Evolutionary conservation across 2,888 invertebrate species (phyloP).

Genomic region (Laspeyria flexula): DNA sequence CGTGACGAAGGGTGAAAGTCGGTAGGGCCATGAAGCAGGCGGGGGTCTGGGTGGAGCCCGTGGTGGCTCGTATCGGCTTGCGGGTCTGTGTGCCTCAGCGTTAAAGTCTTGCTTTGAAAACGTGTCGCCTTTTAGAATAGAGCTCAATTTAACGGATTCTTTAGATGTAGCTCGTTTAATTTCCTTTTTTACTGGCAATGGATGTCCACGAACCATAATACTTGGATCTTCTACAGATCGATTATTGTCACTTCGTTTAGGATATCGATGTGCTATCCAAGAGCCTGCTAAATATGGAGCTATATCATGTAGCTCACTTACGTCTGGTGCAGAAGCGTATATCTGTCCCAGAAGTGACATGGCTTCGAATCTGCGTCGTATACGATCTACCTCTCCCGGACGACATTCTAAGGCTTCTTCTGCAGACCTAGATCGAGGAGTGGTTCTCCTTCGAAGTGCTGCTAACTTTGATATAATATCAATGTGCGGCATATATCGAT

Average conservation of each 20-base stretch:
- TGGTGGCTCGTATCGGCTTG: slow-evolving; percentile 91
- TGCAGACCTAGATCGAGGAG: slow-evolving; percentile 80
- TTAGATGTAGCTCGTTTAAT: slow-evolving; percentile 67
- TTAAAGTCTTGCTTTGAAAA: slow-evolving; percentile 90
- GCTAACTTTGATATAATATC: slow-evolving; percentile 96
- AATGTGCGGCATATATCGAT: slow-evolving; percentile 94
- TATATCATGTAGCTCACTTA: slow-evolving; percentile 91
- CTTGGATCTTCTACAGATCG: slow-evolving; percentile 84
- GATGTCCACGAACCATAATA: slow-evolving; percentile 59
- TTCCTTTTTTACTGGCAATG: slow-evolving; percentile 74
- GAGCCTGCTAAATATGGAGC: slow-evolving; percentile 92
- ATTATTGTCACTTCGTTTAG: slow-evolving; percentile 89
- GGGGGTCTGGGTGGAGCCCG: slow-evolving; percentile 84
- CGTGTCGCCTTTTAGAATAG: slow-evolving; percentile 79
- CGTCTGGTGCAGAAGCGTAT: slow-evolving; percentile 93
- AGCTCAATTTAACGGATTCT: slow-evolving; percentile 78
- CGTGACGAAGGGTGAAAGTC: slow-evolving; percentile 77
- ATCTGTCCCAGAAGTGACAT: slow-evolving; percentile 91
- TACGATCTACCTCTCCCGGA: slow-evolving; percentile 89
- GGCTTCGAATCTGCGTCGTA: slow-evolving; percentile 90
- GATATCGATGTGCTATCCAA: slow-evolving; percentile 93
- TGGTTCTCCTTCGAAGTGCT: slow-evolving; percentile 82
- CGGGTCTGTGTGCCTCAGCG: slow-evolving; percentile 91
- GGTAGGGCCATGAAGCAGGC: slow-evolving; percentile 75
- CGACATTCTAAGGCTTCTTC: slow-evolving; percentile 83